phyloP scores from a whole-genome alignment of 2,888 invertebrate species.

The Agrochola litura region DNA sequence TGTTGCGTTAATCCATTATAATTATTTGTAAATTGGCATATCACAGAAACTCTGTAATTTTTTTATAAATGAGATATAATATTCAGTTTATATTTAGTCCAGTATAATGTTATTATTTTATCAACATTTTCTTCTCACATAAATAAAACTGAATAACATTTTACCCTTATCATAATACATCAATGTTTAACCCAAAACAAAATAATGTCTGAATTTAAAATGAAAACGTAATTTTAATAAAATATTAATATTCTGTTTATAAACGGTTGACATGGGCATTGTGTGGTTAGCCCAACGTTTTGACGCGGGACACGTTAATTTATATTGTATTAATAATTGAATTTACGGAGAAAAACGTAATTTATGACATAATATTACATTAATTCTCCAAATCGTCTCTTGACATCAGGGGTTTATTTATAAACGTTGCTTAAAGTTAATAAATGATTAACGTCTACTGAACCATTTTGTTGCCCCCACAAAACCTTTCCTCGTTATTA shows the following conservation, averaged over 20 bases:
- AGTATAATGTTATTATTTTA: background rate
- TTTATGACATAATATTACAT: background rate
- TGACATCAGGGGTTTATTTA: background rate
- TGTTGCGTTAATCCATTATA: background rate
- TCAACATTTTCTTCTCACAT: background rate
- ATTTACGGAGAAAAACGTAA: background rate
- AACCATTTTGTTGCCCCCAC: background rate
- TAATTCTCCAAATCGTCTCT: background rate
- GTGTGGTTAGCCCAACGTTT: conserved; percentile 34
- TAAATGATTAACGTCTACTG: background rate
- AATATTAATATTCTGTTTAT: conserved; percentile 39
- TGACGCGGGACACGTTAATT: conserved; percentile 50
- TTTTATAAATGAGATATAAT: background rate
- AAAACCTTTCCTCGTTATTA: too few relatives aligned
- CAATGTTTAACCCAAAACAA: conserved; percentile 22
- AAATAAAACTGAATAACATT: background rate
- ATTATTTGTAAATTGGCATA: background rate
- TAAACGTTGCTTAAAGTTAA: background rate
- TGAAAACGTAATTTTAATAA: conserved; percentile 10
- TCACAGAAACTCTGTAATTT: too few relatives aligned
- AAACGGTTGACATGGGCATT: conserved; percentile 49
- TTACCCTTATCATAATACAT: background rate
- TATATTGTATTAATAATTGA: conserved; percentile 40
- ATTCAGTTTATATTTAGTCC: background rate
- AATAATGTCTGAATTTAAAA: conserved; percentile 14